Base-by-base conservation (phyloP, 2,888 invertebrate genomes). In the Ametastegia equiseti region DNA sequence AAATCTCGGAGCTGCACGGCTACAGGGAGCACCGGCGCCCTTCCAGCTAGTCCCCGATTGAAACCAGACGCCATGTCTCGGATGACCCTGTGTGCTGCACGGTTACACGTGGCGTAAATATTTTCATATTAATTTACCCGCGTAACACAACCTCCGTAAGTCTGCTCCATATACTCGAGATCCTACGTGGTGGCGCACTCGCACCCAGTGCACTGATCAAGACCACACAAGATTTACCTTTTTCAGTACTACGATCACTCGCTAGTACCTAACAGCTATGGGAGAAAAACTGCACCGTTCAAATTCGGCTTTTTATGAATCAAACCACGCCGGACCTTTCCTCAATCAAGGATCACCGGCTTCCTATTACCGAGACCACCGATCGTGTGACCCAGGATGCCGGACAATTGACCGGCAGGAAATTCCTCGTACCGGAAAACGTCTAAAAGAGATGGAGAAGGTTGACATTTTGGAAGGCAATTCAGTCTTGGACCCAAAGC, bases 71-170 rank as follows among this genome's bases (percentile, higher is more conserved):
- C 86, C 86, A 86, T 71, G 87, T 90, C 88, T 91, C 91, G 87
- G 89, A 89, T 91, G 90, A 91, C 91, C 89, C 86, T 86, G 87
- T 84, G 77, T 81, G 80, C 82, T 60, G 82, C 80, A 79, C 82
- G 81, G 42, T 60, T 78, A 85, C 86, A 84, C 86, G 84, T 85
- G 85, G 84, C 84, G 89, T 89, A 91, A 91, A 91, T 90, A 91
- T 91, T 91, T 91, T 91, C 91, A 88, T 91, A 90, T 90, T 89
- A 88, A 89, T 89, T 90, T 89, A 89, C 89, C 83, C 84, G 79
- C 85, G 90, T 90, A 91, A 91, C 87, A 90, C 88, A 90, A 90
- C 87, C 88, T 85, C 86, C 85, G 85, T 88, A 88, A 89, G 88
- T 88, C 86, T 86, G 83, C 84, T 71, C 30, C n/a, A 63, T 54